These are phyloP conservation scores for Melospiza melodia DNA, from an alignment of 2,113 vertebrate genomes.

Conservation along the genomic window DNA sequence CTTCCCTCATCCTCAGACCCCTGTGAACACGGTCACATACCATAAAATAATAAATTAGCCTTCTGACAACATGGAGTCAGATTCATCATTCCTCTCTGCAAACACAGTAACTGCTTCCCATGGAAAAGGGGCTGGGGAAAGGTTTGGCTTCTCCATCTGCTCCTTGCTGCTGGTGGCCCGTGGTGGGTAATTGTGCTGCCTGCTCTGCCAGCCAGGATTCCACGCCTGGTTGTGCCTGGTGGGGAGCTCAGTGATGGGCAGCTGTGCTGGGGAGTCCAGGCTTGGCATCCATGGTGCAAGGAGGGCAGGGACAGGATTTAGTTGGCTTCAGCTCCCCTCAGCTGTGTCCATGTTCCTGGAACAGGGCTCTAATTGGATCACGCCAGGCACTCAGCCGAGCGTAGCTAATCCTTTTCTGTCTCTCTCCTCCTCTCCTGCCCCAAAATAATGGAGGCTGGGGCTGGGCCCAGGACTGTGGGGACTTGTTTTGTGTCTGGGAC, in stretches of 20 bases:
- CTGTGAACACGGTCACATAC: no score
- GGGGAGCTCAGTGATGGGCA: conserved; percentile 29
- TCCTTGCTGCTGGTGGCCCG: not conserved
- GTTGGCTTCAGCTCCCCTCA: not conserved
- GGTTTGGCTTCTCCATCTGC: not conserved
- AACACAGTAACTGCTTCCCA: not conserved
- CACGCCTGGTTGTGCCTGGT: not conserved
- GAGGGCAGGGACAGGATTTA: not conserved
- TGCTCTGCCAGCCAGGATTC: not conserved
- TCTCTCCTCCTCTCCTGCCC: not conserved
- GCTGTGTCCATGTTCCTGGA: not conserved
- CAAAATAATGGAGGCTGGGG: not conserved
- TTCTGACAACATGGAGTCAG: no score
- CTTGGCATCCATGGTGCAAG: not conserved
- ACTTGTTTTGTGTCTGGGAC: not conserved
- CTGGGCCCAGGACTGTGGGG: not conserved
- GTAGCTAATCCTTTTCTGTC: conserved; percentile 6
- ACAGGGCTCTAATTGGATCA: conserved; percentile 44
- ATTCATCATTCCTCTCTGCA: no score
- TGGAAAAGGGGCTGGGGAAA: not conserved
- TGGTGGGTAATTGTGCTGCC: not conserved
- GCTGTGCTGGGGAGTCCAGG: conserved; percentile 27
- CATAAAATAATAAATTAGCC: no score
- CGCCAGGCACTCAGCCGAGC: not conserved
- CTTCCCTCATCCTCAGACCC: no score